Evolutionary conservation across 2,888 invertebrate species (phyloP).

Genomic region (Chrysolina haemoptera): DNA sequence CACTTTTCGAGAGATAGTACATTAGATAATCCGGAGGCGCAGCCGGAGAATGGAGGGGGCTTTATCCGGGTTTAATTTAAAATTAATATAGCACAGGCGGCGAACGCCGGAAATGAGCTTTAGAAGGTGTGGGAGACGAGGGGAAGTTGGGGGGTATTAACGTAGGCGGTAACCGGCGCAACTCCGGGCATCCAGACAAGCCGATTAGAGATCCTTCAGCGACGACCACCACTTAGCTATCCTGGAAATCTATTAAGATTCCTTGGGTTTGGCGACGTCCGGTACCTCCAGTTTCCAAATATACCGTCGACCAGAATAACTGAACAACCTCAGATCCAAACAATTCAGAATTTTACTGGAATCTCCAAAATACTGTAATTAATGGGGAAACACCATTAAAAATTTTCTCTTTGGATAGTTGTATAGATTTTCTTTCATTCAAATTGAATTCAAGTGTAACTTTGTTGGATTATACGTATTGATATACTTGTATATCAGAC

Average conservation of each 20-base stretch:
- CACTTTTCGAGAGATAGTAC: constrained; percentile 63
- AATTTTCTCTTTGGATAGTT: too few relatives aligned
- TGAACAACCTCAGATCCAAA: too few relatives aligned
- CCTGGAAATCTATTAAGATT: constrained; percentile 32
- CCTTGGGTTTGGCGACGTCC: constrained; percentile 17
- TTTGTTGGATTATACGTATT: too few relatives aligned
- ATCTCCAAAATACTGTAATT: too few relatives aligned
- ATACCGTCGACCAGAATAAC: too few relatives aligned
- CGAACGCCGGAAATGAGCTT: constrained; percentile 79
- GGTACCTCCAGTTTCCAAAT: too few relatives aligned
- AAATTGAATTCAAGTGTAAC: too few relatives aligned
- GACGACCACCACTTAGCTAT: constrained; percentile 34
- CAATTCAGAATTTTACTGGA: too few relatives aligned
- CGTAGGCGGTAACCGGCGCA: constrained; percentile 46
- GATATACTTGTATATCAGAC: too few relatives aligned
- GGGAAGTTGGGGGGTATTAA: constrained; percentile 44
- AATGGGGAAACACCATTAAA: too few relatives aligned
- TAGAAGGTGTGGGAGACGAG: constrained; percentile 68
- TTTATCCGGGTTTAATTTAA: constrained; percentile 79
- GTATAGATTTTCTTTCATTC: too few relatives aligned
- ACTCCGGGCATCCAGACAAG: constrained; percentile 46
- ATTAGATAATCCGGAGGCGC: constrained; percentile 66
- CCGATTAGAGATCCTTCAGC: constrained; percentile 44
- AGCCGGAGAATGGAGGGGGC: constrained; percentile 60
- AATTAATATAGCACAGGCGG: constrained; percentile 81